phyloP scores from a whole-genome alignment of 2,113 vertebrate species.

The Hypanus sabinus region DNA sequence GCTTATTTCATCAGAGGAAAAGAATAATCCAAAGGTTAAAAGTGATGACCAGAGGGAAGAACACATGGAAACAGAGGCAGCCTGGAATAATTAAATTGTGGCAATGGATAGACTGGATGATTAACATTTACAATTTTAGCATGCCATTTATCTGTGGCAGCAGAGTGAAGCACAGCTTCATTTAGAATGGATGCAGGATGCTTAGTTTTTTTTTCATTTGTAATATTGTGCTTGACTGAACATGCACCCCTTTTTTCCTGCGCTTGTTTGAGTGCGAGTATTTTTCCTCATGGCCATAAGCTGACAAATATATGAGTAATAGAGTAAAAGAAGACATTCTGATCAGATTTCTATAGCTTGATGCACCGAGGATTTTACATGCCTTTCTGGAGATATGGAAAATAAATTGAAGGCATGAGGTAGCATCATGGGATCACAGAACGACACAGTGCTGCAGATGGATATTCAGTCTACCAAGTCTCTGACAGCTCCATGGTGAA shows the following conservation, averaged over 20 bases:
- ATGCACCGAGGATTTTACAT: neutral
- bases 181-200: neutral
- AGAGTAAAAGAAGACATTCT: neutral
- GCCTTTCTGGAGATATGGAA: neutral
- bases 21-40: constrained; percentile 32
- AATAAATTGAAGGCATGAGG: neutral
- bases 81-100: neutral
- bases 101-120: neutral
- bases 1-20: neutral
- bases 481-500: too few relatives aligned
- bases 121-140: neutral
- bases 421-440: neutral
- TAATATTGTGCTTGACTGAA: neutral
- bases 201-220: neutral
- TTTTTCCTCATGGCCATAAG: neutral
- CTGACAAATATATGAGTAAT: neutral
- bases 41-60: constrained; percentile 14
- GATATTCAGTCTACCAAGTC: neutral
- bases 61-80: constrained; percentile 1
- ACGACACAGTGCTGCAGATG: neutral
- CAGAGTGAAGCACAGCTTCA: neutral
- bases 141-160: constrained; percentile 8
- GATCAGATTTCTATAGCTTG: neutral
- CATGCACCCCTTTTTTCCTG: neutral
- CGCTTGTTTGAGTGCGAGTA: neutral